Conservation (phyloP, 2,888 invertebrate species). For the Amphiduros pacificus region DNA sequence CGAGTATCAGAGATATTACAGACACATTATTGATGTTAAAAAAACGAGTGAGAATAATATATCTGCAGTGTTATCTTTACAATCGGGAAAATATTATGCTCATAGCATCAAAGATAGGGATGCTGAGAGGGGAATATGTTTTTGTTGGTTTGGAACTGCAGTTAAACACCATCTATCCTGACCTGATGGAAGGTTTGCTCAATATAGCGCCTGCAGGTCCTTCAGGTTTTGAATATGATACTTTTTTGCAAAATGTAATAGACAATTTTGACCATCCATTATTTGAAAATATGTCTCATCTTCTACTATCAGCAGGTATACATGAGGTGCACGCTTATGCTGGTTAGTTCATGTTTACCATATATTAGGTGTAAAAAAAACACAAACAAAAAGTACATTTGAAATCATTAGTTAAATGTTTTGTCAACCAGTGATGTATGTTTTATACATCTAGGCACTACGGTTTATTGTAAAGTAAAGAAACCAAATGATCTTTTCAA, state of each 20-base stretch:
- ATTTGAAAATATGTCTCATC: not conserved
- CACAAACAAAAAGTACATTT: too few relatives aligned
- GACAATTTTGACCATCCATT: not conserved
- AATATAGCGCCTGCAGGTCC: not conserved
- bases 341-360: not conserved
- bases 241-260: not conserved
- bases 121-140: not conserved
- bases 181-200: not conserved
- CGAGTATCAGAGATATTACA: not conserved
- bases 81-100: not conserved
- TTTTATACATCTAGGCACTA: too few relatives aligned
- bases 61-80: not conserved
- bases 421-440: too few relatives aligned
- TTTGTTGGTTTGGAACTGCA: not conserved
- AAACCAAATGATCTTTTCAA: too few relatives aligned
- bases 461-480: too few relatives aligned
- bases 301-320: not conserved
- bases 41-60: not conserved
- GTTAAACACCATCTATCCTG: not conserved
- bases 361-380: too few relatives aligned
- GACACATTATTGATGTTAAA: not conserved
- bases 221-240: not conserved
- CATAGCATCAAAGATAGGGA: not conserved
- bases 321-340: not conserved
- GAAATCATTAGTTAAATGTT: too few relatives aligned